These are phyloP conservation scores for Papilio dardanus DNA, from an alignment of 1,140 invertebrate genomes.

Conservation along the genomic window DNA sequence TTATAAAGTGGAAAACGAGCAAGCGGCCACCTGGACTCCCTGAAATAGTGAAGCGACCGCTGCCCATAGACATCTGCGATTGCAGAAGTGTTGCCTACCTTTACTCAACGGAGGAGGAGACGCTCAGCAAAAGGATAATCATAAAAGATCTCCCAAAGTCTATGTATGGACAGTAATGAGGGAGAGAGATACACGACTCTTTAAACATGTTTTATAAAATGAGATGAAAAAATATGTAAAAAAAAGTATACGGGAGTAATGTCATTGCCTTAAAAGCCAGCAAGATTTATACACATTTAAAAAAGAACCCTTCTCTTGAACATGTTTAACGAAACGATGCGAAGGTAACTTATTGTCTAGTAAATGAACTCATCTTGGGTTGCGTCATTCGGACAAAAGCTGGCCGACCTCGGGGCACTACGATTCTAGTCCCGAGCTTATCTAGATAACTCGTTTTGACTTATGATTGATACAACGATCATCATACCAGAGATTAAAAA, in stretches of 20 bases:
- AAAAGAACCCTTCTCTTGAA: conserved; percentile 9
- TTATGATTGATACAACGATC: background rate
- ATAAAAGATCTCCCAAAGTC: background rate
- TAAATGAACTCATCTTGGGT: conserved; percentile 52
- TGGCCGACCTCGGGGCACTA: conserved; percentile 43
- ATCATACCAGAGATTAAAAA: background rate
- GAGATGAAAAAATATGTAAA: background rate
- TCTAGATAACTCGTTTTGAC: conserved; percentile 3
- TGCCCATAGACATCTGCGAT: no score
- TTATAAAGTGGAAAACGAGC: no score
- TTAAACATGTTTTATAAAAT: background rate
- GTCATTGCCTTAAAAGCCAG: background rate
- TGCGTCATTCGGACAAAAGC: conserved; percentile 47
- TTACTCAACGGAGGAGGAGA: no score
- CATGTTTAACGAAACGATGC: conserved; percentile 15
- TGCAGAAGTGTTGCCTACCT: no score
- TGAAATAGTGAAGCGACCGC: no score
- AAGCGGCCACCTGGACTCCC: no score
- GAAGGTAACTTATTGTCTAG: conserved; percentile 52
- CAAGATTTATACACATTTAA: background rate
- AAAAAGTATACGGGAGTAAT: background rate
- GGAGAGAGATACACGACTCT: background rate
- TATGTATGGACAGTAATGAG: no score
- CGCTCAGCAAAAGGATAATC: no score
- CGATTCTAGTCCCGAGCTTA: background rate